Base-by-base conservation (phyloP, 1,140 invertebrate genomes). In the Drepana arcuata region DNA sequence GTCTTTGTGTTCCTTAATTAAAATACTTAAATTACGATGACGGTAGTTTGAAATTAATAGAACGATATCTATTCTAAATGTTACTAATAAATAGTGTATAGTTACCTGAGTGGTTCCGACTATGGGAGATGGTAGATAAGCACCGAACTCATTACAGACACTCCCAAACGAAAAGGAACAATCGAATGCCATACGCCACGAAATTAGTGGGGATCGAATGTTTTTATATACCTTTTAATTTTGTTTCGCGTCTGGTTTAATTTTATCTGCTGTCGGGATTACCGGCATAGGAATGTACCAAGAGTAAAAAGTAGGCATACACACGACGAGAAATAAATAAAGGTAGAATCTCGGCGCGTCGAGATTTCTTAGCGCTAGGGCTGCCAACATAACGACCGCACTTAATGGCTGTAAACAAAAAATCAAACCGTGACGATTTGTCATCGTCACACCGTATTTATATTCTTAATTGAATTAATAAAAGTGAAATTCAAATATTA, bases 171-270 rank as follows among this genome's bases (percentile, higher is more conserved):
- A 52, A 62, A 72, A 43, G 33, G 48, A 61, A 60, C 62, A 63
- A 57, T 61, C 52, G 59, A 70, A 75, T 63, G 55, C 72, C 75
- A 75, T 78, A 78, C 71, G 66, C 66, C 73, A 81, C 73, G 55
- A 80, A 82, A 82, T 82, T 82, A 80, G 78, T 78, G 37, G 51
- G 63, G 58, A 67, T 70, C 74, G 74, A 78, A 70, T 63, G 66
- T 71, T 73, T 74, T 79, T 70, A 21, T 70, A 57, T 72, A 65
- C 69, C 62, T 82, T 82, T 82, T 82, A 79, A 82, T 82, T 82
- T 82, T 79, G 67, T 82, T 82, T 79, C 69, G 71, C 73, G 73
- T 82, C 78, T 82, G 73, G 71, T 79, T 82, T 82, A 80, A 82
- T 80, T 80, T 82, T 82, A 79, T 78, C 75, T 68, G 62, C 68